Percentiles rank a stretch among this genome's conserved stretches.
Conservation (phyloP, 2,797 vertebrate species). For the Typhlichthys eigenmanni region DNA sequence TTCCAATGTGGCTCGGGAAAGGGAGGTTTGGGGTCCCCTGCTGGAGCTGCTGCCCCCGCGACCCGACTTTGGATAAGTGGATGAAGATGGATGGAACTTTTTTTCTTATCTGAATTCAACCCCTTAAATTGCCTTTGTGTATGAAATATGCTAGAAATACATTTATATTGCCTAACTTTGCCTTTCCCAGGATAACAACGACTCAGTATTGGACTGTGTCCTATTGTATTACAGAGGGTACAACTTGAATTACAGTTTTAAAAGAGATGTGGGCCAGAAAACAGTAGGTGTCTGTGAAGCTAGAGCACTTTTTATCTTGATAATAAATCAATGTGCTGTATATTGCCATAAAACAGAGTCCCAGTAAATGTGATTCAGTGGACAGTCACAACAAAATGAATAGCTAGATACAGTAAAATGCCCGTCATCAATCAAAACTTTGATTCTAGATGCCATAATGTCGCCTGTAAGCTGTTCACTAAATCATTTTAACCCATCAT, state of each 20-base stretch:
- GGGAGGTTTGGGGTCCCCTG: too few relatives aligned
- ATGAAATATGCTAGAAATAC: too few relatives aligned
- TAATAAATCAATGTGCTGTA: slow-evolving; percentile 62
- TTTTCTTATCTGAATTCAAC: too few relatives aligned
- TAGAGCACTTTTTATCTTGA: slow-evolving; percentile 63
- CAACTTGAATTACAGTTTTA: slow-evolving; percentile 29
- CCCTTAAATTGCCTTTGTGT: too few relatives aligned
- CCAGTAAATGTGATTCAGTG: slow-evolving; percentile 62
- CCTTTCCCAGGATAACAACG: too few relatives aligned
- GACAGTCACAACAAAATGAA: slow-evolving; percentile 69
- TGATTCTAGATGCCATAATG: slow-evolving; percentile 46
- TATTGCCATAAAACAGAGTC: slow-evolving; percentile 53
- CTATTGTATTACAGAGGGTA: slow-evolving; percentile 35
- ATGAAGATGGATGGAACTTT: too few relatives aligned
- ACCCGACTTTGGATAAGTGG: too few relatives aligned
- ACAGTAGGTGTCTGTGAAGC: slow-evolving; percentile 31
- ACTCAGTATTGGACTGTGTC: slow-evolving; percentile 12
- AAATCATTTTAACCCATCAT: slow-evolving; percentile 62
- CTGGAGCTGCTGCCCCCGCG: too few relatives aligned
- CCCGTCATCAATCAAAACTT: slow-evolving; percentile 68
- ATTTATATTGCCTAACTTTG: too few relatives aligned
- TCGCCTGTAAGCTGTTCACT: slow-evolving; percentile 50
- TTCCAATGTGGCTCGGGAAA: too few relatives aligned
- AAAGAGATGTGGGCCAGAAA: slow-evolving; percentile 40
- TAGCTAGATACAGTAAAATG: slow-evolving; percentile 55